phyloP scores from a whole-genome alignment of 2,888 invertebrate species.

The Pyrrhia umbra region DNA sequence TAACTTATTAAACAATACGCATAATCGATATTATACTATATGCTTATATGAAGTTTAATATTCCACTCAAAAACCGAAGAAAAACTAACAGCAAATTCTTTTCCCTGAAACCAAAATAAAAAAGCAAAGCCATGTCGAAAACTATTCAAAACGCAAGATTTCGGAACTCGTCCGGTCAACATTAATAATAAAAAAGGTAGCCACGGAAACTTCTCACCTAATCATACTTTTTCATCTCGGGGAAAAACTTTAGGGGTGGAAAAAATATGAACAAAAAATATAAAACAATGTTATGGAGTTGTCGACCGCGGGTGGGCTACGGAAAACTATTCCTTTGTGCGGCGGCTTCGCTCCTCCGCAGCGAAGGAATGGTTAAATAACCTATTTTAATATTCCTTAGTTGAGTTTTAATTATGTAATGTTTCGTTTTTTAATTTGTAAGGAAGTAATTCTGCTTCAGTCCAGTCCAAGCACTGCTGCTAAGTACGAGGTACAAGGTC shows the following conservation, averaged over 20 bases:
- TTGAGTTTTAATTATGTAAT: slow-evolving; percentile 30
- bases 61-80: not conserved
- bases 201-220: slow-evolving; percentile 58
- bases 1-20: too few relatives aligned
- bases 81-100: not conserved
- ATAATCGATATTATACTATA: not conserved
- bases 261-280: slow-evolving; percentile 58
- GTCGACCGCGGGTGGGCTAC: slow-evolving; percentile 14
- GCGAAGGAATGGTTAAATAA: slow-evolving; percentile 29
- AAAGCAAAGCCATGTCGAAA: slow-evolving; percentile 53
- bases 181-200: slow-evolving; percentile 63
- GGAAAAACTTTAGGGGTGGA: slow-evolving; percentile 47
- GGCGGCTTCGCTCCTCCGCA: slow-evolving; percentile 3
- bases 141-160: slow-evolving; percentile 59
- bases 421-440: slow-evolving; percentile 3
- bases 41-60: not conserved
- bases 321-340: slow-evolving; percentile 47
- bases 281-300: slow-evolving; percentile 53
- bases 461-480: too few relatives aligned
- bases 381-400: slow-evolving; percentile 33
- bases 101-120: slow-evolving; percentile 26
- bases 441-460: not conserved
- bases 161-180: slow-evolving; percentile 47
- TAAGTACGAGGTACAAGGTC: too few relatives aligned
- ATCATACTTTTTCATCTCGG: slow-evolving; percentile 65